Percentiles rank a stretch among this genome's conserved stretches.
These are phyloP conservation scores for Myanophis thanlyinensis DNA, from an alignment of 2,113 vertebrate genomes.

Conservation along the genomic window DNA sequence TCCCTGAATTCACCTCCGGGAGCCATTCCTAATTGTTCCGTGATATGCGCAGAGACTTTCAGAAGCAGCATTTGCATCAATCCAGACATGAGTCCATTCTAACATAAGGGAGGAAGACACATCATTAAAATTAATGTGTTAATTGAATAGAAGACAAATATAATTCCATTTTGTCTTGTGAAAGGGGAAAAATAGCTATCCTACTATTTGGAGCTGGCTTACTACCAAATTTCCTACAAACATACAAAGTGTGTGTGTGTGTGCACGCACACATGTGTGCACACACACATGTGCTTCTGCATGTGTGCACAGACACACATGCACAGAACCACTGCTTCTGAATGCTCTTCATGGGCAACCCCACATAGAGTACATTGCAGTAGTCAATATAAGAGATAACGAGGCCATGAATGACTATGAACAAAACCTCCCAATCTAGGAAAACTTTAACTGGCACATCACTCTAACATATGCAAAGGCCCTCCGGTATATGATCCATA, in stretches of 20 bases:
- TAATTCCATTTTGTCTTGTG: neutral
- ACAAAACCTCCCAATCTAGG: neutral
- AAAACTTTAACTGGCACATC: neutral
- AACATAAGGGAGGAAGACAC: neutral
- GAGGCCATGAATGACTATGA: neutral
- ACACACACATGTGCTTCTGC: neutral
- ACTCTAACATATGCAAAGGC: neutral
- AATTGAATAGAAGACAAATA: constrained; percentile 7
- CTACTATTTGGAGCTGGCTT: neutral
- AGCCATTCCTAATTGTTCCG: constrained; percentile 96
- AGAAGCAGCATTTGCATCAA: constrained; percentile 98
- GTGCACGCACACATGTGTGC: too few relatives aligned
- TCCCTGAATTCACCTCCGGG: constrained; percentile 97
- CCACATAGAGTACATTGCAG: neutral
- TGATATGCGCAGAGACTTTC: constrained; percentile 99
- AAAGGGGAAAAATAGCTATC: neutral
- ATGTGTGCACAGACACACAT: neutral
- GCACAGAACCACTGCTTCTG: neutral
- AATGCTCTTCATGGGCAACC: neutral
- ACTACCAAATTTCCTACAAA: neutral
- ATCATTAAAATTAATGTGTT: neutral
- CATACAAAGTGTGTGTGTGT: neutral
- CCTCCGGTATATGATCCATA: neutral
- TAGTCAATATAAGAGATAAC: neutral
- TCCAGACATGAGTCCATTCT: constrained; percentile 97